A percentile compares a stretch with the other conserved stretches of the same genome.
Evolutionary conservation across 2,797 vertebrate species (phyloP).

Genomic region (Molossus alvarezi): DNA sequence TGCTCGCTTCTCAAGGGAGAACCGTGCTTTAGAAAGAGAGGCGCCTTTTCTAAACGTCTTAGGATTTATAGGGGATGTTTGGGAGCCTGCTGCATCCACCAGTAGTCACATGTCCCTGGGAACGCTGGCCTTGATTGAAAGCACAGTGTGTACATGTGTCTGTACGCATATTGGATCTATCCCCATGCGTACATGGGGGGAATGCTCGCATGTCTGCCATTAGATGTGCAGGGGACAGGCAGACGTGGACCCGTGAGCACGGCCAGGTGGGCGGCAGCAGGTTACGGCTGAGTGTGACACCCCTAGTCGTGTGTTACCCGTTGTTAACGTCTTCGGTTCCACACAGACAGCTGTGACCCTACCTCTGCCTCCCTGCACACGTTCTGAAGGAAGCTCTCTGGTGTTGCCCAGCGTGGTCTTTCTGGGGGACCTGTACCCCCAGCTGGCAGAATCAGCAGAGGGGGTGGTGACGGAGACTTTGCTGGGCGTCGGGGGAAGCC

Average conservation of each 20-base stretch:
- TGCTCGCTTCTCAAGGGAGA: accelerated
- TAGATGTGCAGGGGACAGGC: not conserved
- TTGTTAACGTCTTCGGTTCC: not conserved
- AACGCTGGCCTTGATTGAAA: not conserved
- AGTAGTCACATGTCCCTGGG: not conserved
- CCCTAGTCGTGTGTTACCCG: not conserved
- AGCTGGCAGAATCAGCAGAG: no score
- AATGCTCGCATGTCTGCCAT: no score
- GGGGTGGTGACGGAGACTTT: no score
- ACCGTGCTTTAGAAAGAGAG: not conserved
- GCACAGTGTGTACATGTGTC: no score
- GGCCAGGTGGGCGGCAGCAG: no score
- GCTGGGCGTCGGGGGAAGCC: no score
- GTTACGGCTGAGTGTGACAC: not conserved
- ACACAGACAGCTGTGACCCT: no score
- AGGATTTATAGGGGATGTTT: not conserved
- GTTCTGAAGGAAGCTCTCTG: not conserved
- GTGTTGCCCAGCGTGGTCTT: not conserved
- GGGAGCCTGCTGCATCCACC: not conserved
- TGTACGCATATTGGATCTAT: no score
- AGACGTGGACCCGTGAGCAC: not conserved
- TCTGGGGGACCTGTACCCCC: no score
- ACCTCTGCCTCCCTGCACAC: no score
- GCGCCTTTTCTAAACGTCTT: not conserved
- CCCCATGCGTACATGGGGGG: no score